These are phyloP conservation scores for Stigmatopora nigra DNA, from an alignment of 2,113 vertebrate genomes.

Conservation along the genomic window DNA sequence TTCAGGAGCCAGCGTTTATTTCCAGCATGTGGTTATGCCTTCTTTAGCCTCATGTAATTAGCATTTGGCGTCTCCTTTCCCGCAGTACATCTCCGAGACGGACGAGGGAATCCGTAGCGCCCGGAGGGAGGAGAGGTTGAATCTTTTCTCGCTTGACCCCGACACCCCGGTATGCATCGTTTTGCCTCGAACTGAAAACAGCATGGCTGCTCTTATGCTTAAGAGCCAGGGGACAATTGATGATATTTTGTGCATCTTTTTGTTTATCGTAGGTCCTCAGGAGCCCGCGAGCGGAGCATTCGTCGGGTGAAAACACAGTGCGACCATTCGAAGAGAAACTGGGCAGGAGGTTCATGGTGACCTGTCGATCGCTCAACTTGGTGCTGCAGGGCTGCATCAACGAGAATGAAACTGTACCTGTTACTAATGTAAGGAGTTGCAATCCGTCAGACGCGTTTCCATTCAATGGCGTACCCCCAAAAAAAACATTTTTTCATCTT, in stretches of 20 bases:
- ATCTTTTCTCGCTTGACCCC: conserved; percentile 91
- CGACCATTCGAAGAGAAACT: conserved; percentile 89
- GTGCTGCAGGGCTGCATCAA: conserved; percentile 88
- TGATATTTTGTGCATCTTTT: not conserved
- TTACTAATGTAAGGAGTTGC: conserved; percentile 79
- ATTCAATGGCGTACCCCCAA: too few relatives aligned
- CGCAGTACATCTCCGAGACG: conserved; percentile 89
- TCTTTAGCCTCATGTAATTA: not conserved
- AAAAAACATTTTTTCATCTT: not conserved
- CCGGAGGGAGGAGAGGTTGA: conserved; percentile 80
- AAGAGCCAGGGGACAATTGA: too few relatives aligned
- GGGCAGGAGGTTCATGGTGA: conserved; percentile 82
- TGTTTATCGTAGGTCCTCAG: conserved; percentile 68
- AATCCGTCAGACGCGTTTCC: not conserved
- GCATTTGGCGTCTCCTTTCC: not conserved
- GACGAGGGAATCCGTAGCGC: conserved; percentile 82
- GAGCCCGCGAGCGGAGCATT: conserved; percentile 75
- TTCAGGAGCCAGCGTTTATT: not conserved
- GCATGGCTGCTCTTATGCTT: too few relatives aligned
- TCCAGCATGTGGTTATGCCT: not conserved
- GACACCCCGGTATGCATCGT: conserved; percentile 80
- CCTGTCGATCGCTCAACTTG: conserved; percentile 81
- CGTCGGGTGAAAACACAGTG: conserved; percentile 60
- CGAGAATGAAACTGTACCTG: conserved; percentile 81
- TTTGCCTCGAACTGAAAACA: not conserved